Conservation (phyloP, 2,113 vertebrate species). For the Lepus americanus region DNA sequence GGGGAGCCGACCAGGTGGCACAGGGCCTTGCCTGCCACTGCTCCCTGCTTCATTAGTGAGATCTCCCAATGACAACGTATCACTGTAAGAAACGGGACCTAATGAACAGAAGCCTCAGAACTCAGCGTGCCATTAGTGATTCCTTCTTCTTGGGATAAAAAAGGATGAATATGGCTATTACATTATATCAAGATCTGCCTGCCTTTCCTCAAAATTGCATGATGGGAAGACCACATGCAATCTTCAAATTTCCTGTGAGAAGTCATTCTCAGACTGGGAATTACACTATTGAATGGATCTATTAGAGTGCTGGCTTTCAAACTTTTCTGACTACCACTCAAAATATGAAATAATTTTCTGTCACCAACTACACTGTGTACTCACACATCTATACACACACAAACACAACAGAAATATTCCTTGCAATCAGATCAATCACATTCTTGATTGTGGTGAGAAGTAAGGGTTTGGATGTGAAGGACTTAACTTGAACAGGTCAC, state of each 20-base stretch:
- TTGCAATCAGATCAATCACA: background rate
- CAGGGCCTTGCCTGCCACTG: background rate
- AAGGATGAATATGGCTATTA: background rate
- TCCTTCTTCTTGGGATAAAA: background rate
- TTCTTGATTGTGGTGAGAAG: background rate
- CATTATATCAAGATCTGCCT: background rate
- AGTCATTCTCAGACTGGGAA: background rate
- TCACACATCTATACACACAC: background rate
- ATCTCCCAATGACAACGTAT: accelerated
- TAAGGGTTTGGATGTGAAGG: background rate
- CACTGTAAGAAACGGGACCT: background rate
- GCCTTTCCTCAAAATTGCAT: background rate
- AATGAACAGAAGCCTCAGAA: background rate
- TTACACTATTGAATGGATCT: too few species aligned
- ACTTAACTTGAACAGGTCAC: background rate
- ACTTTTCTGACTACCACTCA: background rate
- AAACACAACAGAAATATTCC: background rate
- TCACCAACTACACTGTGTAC: background rate
- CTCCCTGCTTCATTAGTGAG: background rate
- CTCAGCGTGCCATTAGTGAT: background rate
- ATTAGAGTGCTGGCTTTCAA: background rate
- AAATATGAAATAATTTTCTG: background rate
- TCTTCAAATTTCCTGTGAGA: background rate
- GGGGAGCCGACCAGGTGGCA: background rate
- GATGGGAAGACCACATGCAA: background rate